Base-by-base conservation (phyloP, 2,797 vertebrate genomes). In the Lutjanus argentimaculatus region DNA sequence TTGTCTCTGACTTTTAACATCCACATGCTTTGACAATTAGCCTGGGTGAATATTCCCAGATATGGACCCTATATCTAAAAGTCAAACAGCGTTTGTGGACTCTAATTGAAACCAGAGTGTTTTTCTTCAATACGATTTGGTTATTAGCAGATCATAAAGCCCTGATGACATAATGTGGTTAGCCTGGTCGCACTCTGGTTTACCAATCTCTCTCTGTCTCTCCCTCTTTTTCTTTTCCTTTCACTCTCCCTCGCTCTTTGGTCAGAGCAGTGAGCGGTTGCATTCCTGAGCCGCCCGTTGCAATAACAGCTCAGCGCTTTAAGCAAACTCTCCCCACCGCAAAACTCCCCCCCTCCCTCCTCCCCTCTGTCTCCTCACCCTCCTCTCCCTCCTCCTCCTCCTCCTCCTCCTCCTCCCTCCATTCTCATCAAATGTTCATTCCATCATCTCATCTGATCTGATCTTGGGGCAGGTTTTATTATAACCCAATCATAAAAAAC, bases 291-390 rank as follows among this genome's bases (percentile, higher is more conserved):
- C 90, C 86, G 76, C 92, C 92, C 87, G 75, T 93, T 94, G 92
- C 90, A 95, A 95, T 95, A 95, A 95, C 93, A 94, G 89, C 91
- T 90, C 90, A 86, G 92, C 82, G 87, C 92, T 95, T 94, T 92
- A 94, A 94, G 94, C 87, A 94, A 95, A 95, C 93, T 94, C 85
- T 86, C 72, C 85, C 83, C 57, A 90, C 93, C 93, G 36, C 93
- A 95, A 86, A 88, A 71, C 85, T 85, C 82, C 83, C 79, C 70
- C 56, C 61, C 68, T 42, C 64, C 15, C 25, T 65, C 83, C 53
- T 72, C 78, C 73, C 72, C 88, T 72, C 63, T 49, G 67, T 75
- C 81, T 64, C 22, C 70, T 81, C 79, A 68, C 76, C 75, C 77
- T 75, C 67, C 53, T 56, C 75, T 17, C 70, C 79, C 81, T 64